Conservation (phyloP, 2,888 invertebrate genomes). For the Tipula helvola region DNA sequence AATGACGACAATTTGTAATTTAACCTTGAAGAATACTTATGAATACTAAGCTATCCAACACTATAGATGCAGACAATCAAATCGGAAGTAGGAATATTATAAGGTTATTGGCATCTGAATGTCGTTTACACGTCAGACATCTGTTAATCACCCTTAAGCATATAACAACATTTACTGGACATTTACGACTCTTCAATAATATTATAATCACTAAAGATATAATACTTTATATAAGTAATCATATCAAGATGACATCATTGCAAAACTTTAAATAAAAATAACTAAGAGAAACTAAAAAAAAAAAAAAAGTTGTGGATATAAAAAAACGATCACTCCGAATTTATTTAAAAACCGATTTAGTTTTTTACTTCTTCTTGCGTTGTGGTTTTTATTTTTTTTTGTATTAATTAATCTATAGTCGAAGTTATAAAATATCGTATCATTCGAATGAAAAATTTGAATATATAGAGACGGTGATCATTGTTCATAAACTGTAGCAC, state of each 20-base stretch:
- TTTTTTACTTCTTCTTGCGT: not conserved
- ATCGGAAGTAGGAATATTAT: not conserved
- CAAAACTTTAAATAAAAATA: not conserved
- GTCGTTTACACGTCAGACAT: not conserved
- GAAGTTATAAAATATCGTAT: not conserved
- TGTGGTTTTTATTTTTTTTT: not conserved
- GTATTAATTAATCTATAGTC: not conserved
- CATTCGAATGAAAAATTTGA: not conserved
- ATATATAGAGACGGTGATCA: not conserved
- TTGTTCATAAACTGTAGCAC: not conserved
- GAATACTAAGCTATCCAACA: not conserved
- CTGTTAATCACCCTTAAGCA: not conserved
- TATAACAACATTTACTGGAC: not conserved
- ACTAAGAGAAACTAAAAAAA: not conserved
- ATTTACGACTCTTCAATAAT: not conserved
- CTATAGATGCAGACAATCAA: not conserved
- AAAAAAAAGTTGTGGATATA: not conserved
- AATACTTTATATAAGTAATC: not conserved
- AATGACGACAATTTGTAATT: not conserved
- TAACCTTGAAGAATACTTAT: not conserved
- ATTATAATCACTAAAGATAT: not conserved
- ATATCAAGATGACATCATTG: not conserved
- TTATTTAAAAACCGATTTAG: not conserved
- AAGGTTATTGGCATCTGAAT: not conserved
- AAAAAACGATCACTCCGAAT: not conserved